phyloP scores from a whole-genome alignment of 92 coral and sea anemone genomes.

The Parazoanthus darwini region DNA sequence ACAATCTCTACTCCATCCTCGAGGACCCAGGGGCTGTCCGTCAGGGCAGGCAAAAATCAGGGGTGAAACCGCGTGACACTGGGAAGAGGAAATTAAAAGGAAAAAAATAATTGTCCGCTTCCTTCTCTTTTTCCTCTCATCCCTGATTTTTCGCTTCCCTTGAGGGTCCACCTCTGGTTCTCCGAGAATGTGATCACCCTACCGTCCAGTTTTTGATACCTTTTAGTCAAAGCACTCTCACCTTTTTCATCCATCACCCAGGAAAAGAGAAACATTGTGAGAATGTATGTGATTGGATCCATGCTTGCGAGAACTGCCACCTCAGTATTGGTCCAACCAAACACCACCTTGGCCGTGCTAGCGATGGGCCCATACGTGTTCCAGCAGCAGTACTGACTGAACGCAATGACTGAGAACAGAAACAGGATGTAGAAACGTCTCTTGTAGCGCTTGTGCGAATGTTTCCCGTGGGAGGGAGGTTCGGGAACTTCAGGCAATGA shows the following conservation, averaged over 20 bases:
- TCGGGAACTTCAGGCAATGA: slow-evolving; percentile 9
- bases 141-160: no score
- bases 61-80: no score
- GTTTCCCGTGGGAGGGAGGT: slow-evolving; percentile 32
- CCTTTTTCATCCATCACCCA: slow-evolving; percentile 99
- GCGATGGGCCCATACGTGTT: slow-evolving; percentile 97
- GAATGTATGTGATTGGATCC: slow-evolving; percentile 92
- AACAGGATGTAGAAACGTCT: slow-evolving; percentile 91
- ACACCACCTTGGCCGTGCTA: slow-evolving; percentile 87
- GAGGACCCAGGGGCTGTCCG: no score
- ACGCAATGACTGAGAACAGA: slow-evolving; percentile 75
- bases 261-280: slow-evolving; percentile 89
- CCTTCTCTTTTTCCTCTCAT: no score
- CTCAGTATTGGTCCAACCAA: slow-evolving; percentile 95
- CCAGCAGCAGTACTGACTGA: slow-evolving; percentile 95
- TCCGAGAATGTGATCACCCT: no score
- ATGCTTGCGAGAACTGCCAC: slow-evolving; percentile 93
- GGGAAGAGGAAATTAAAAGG: no score
- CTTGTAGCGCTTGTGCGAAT: slow-evolving; percentile 72
- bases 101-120: no score
- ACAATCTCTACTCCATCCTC: no score
- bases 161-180: no score
- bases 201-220: no score
- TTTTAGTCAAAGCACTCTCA: background rate
- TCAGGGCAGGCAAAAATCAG: no score